Evolutionary conservation across 2,113 vertebrate genomes (phyloP), one percentile per base, ranked within the genome.

Genomic region (Albula goreensis): DNA sequence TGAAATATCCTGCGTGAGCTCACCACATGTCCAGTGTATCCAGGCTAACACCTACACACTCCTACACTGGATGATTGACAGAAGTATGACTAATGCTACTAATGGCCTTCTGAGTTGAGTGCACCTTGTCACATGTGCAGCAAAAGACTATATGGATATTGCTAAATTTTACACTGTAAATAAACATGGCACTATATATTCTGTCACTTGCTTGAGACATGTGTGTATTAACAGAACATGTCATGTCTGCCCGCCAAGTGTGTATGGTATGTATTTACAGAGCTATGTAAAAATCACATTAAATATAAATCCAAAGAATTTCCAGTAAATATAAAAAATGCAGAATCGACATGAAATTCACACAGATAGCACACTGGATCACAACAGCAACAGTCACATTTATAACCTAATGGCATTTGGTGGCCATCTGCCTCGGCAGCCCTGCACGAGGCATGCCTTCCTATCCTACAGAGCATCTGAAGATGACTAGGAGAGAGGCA

Each of bases 31-130:
- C 84, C 84, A 80, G 31, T 10, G 48, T 22, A 25, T 85, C 78
- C 49, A 80, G 78, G 60, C 56, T 80, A 85, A 85, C 85, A 80
- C 85, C 85, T 50, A 85, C 85, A 85, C 48, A 57, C 78, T 66
- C 78, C 78, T 41, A 81, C 85, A 50, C 56, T 31, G n/a, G n/a
- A 17, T 85, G 78, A 85, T 51, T 66, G 56, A 85, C 85, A 85
- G 78, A 60, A 85, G 78, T 85, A 66, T 85, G 85, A 85, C 56
- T 81, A 63, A 81, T 81, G 11, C 78, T 56, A 56, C 48, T 66
- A 52, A 80, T 31, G 56, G 41, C 56, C 48, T 80, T 25, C 80
- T 85, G 31, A 79, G 52, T 56, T 15, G 41, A 17, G 11, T 48
- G 74, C 74, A 60, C 17, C 60, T 19, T 66, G 17, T 66, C 15